These are phyloP conservation scores for Brachionus manjavacas DNA, from an alignment of 1,140 invertebrate genomes.

Conservation along the genomic window DNA sequence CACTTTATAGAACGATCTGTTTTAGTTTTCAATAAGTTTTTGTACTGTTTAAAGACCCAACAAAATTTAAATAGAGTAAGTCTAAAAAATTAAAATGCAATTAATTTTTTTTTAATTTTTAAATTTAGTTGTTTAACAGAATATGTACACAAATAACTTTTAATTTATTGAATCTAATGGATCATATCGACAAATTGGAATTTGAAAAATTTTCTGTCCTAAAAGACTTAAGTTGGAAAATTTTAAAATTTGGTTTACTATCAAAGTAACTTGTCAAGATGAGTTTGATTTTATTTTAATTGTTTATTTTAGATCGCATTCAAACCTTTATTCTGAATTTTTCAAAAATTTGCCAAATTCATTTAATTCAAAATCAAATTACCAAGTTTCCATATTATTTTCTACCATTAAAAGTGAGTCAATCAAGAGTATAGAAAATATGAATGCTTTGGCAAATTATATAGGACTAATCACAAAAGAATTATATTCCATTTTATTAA, in stretches of 20 bases:
- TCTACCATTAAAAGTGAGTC: not conserved
- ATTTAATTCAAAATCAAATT: not conserved
- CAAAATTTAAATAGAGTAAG: slow-evolving; percentile 26
- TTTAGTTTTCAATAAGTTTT: not conserved
- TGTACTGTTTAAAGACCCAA: slow-evolving; percentile 1
- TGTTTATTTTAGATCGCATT: not conserved
- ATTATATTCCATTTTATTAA: not conserved
- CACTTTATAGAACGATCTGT: not conserved
- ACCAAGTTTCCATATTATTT: not conserved
- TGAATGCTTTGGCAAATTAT: not conserved
- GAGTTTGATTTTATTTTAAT: not conserved
- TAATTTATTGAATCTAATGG: slow-evolving; percentile 2
- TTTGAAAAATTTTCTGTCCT: not conserved
- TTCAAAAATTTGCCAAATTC: slow-evolving; percentile 37
- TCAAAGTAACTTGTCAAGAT: slow-evolving; percentile 15
- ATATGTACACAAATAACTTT: not conserved
- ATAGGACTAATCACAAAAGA: not conserved
- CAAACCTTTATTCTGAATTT: slow-evolving; percentile 38
- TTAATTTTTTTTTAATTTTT: not conserved
- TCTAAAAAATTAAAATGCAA: not conserved
- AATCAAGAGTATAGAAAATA: not conserved
- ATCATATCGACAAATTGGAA: not conserved
- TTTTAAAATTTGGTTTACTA: not conserved
- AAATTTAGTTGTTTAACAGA: not conserved
- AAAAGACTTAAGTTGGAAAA: not conserved